A percentile compares a stretch with the other conserved stretches of the same genome.
These are phyloP conservation scores for Elachura formosa DNA, from an alignment of 2,113 vertebrate genomes.

Conservation along the genomic window DNA sequence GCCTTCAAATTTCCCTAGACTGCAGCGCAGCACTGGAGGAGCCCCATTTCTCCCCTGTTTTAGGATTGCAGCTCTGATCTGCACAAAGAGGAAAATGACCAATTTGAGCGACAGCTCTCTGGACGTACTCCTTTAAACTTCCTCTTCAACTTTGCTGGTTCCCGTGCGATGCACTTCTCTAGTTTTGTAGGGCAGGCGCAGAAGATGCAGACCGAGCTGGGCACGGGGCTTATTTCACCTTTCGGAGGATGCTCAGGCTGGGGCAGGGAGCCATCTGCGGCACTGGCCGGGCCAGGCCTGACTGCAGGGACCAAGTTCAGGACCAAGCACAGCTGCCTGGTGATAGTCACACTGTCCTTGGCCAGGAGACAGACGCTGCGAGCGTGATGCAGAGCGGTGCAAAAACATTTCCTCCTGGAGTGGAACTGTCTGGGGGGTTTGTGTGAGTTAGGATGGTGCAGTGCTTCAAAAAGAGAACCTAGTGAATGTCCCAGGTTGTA, in stretches of 20 bases:
- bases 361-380: not conserved
- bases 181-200: not conserved
- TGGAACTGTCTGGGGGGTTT: not conserved
- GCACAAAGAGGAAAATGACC: not conserved
- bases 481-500: not conserved
- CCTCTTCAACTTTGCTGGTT: not conserved
- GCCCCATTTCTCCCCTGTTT: not conserved
- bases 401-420: not conserved
- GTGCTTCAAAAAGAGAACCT: not conserved
- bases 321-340: not conserved
- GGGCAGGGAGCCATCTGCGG: accelerated
- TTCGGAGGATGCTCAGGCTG: not conserved
- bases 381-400: not conserved
- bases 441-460: not conserved
- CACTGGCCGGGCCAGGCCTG: not conserved
- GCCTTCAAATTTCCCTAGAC: accelerated
- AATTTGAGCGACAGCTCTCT: not conserved
- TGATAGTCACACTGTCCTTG: not conserved
- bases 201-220: not conserved
- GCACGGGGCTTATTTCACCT: not conserved
- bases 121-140: not conserved
- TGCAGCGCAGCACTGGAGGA: not conserved
- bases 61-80: not conserved
- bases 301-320: not conserved
- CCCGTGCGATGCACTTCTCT: not conserved